A percentile compares a stretch with the other conserved stretches of the same genome.
These are phyloP conservation scores for Coelogynopora nodosa DNA, from an alignment of 2,888 invertebrate species.

Conservation along the genomic window DNA sequence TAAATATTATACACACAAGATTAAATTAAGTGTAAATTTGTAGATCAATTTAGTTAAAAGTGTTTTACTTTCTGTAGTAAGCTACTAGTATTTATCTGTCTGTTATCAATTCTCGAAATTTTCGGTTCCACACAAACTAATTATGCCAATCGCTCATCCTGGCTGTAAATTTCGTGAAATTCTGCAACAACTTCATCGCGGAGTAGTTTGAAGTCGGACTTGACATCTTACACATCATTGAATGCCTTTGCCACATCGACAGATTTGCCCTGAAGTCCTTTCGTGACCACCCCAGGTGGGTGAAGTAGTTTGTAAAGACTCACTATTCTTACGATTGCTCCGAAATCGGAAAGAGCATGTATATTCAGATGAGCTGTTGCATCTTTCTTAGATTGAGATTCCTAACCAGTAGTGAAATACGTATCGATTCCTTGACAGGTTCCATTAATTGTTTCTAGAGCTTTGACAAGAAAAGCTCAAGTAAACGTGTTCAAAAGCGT, in stretches of 20 bases:
- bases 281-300: not conserved
- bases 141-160: not conserved
- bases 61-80: not conserved
- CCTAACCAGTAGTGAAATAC: not conserved
- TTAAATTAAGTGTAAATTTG: too few relatives aligned
- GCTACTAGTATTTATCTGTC: not conserved
- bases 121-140: not conserved
- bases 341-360: slow-evolving; percentile 1
- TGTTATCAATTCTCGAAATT: not conserved
- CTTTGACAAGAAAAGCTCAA: not conserved
- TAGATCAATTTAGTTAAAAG: not conserved
- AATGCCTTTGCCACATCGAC: not conserved
- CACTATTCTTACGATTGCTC: not conserved
- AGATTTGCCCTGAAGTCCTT: not conserved
- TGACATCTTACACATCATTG: not conserved
- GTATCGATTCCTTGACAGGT: not conserved
- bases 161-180: not conserved
- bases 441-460: not conserved
- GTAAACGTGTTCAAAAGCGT: not conserved
- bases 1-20: too few relatives aligned
- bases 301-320: not conserved
- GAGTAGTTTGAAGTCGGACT: not conserved
- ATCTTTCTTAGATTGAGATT: not conserved
- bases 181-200: not conserved
- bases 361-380: slow-evolving; percentile 10